Base-by-base conservation (phyloP, 2,888 invertebrate genomes). In the Cheilosia scutellata region DNA sequence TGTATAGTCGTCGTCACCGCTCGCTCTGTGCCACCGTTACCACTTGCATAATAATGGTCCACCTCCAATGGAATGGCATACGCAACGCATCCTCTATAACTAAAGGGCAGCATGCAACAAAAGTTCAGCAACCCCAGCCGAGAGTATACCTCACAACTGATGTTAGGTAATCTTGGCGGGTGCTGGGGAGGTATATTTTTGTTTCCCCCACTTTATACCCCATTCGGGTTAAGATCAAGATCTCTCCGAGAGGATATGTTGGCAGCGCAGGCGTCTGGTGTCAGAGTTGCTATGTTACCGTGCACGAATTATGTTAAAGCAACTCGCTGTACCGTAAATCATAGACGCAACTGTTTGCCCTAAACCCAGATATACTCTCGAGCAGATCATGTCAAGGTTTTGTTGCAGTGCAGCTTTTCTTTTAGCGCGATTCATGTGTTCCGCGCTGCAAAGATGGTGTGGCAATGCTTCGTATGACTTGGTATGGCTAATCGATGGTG, bases 231-330 rank as follows among this genome's bases (percentile, higher is more conserved):
- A 33, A 65, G 65, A 66, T 77, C 60, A 65, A 76, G 76, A 82
- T 65, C 51, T 71, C 33, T 65, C 25, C 37, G 31, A 31, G 31
- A 53, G 55, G 62, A 42, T 44, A 51, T 49, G 5, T 6, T 20
- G 7, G 11, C 2, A 6, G 5, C 27, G 25, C 51, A 33, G 62
- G 53, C 70, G 58, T 57, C 42, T 82, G 53, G 77, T 82, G 82
- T 82, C 71, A 72, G 65, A 82, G 71, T 77, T 82, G 25, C 42
- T 74, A 44, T 63, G 44, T 65, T 71, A 29, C 65, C 7, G 78
- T 5, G 47, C 83, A 83, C 83, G 83, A 83, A 83, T 79, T 79
- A 70, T 79, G 79, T 74, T 68, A 74, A 82, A 78, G 78, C 42
- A 29, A 68, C 62, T 66, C 68, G 57, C 57, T 77, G 78, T 72